Evolutionary conservation across 2,113 vertebrate species (phyloP).

Genomic region (Laticauda colubrina): DNA sequence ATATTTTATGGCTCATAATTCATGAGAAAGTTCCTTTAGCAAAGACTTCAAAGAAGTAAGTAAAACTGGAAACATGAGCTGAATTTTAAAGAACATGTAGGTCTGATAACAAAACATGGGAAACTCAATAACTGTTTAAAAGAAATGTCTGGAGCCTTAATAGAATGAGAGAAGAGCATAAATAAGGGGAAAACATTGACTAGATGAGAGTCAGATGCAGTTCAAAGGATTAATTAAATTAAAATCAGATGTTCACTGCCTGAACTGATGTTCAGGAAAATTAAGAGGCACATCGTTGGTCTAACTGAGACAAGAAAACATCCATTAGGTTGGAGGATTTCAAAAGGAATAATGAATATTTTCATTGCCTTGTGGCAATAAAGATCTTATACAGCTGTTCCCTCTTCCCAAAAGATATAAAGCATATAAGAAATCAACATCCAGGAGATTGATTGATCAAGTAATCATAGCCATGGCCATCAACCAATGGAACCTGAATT

Average conservation of each 20-base stretch:
- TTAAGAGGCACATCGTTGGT: background rate
- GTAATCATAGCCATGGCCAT: background rate
- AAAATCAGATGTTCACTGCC: constrained; percentile 7
- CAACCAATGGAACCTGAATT: background rate
- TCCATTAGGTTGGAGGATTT: background rate
- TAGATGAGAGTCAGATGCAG: constrained; percentile 23
- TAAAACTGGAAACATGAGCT: background rate
- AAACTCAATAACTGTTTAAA: constrained; percentile 19
- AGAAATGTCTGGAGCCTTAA: background rate
- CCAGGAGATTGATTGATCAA: background rate
- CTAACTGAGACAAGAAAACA: background rate
- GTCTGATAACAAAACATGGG: background rate
- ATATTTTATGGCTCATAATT: background rate
- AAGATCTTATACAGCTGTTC: background rate
- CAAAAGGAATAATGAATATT: background rate
- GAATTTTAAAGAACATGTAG: background rate
- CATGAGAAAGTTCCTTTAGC: background rate
- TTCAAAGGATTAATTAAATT: constrained; percentile 23
- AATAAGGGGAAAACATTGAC: constrained; percentile 14
- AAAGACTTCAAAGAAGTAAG: background rate
- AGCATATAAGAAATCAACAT: background rate
- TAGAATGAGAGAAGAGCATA: constrained; percentile 18
- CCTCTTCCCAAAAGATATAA: background rate
- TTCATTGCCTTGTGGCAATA: background rate
- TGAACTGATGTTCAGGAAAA: background rate